Base-by-base conservation (phyloP, 2,888 invertebrate species). In the Eudasyphora cyanicolor region DNA sequence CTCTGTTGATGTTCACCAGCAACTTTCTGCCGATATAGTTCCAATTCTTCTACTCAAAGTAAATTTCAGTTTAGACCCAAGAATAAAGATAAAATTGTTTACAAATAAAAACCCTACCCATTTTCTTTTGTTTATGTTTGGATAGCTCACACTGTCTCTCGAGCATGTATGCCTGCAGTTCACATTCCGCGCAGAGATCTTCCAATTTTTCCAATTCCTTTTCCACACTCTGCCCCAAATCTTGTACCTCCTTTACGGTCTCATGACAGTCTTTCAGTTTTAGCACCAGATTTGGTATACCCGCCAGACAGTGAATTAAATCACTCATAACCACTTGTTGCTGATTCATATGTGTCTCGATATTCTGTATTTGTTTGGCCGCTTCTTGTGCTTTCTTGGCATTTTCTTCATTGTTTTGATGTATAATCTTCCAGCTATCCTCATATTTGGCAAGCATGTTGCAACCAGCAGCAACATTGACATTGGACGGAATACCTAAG, bases 371-470 rank as follows among this genome's bases (percentile, higher is more conserved):
- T 77, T 91, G 89, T 57, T 89, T 87, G 69, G 94, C 93, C n/a
- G 93, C 87, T 19, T 89, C 82, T 0, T 92, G 92, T 0, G 93
- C 94, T 60, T 90, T 91, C 70, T 90, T 92, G 1, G 94, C 94
- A 91, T 95, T 95, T 70, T 93, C 93, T 87, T 95, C 95, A 67
- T 94, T 94, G 45, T 93, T 89, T 76, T 93, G 92, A 86, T 95
- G 95, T 17, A 95, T 89, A 79, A 94, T 93, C 79, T 93, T 93
- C 95, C 95, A 96, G 77, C 94, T 93, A 54, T 93, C 92, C 89
- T 95, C 95, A 89, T 94, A 95, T 87, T 94, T 94, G 73, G 94
- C 93, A 62, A 96, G 89, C 60, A 95, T 90, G 87, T 94, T 94
- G 29, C 94, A 93, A 2, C 95, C 95, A 4, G 95, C 95, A 88